phyloP scores from a whole-genome alignment of 2,113 vertebrate genomes.

The Sula dactylatra region DNA sequence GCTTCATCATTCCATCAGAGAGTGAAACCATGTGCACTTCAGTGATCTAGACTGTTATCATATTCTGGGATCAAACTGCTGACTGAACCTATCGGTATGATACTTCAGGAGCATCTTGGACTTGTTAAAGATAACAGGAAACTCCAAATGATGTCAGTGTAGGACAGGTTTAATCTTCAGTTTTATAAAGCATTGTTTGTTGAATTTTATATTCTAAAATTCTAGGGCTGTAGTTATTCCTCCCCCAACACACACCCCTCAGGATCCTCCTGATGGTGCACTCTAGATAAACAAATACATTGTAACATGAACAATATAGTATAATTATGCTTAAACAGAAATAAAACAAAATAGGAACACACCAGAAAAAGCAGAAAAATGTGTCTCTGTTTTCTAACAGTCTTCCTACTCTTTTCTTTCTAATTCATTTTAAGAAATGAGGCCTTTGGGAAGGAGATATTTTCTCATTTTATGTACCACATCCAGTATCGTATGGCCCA shows the following conservation, averaged over 20 bases:
- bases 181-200: not conserved
- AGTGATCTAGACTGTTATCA: not conserved
- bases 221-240: not conserved
- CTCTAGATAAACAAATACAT: not conserved
- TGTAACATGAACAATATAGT: not conserved
- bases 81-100: not conserved
- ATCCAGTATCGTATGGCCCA: not conserved
- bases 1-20: not conserved
- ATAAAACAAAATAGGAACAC: not conserved
- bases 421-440: not conserved
- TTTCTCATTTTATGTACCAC: not conserved
- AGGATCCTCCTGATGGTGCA: not conserved
- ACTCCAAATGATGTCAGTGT: fast-evolving
- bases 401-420: not conserved
- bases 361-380: not conserved
- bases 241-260: fast-evolving
- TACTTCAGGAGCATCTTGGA: not conserved
- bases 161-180: fast-evolving
- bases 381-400: not conserved
- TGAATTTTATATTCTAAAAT: not conserved
- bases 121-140: not conserved
- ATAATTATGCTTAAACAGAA: not conserved
- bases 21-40: not conserved
- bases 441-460: not conserved
- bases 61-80: fast-evolving